Percentiles rank a stretch among this genome's conserved stretches.
Evolutionary conservation across 2,797 vertebrate genomes (phyloP).

Genomic region (Garrulus glandarius): DNA sequence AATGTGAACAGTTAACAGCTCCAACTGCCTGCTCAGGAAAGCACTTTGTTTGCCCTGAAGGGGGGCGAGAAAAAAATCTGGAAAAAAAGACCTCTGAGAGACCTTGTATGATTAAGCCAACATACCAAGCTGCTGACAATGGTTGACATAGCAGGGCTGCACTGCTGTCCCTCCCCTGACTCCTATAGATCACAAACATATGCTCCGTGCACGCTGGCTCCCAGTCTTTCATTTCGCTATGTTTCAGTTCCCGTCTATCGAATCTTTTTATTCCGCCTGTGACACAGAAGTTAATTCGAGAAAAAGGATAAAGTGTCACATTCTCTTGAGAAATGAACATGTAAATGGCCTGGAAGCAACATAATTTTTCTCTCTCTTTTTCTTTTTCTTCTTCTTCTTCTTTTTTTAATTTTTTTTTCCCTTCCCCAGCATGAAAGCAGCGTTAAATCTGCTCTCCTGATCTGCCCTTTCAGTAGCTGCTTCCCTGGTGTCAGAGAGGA

Average conservation of each 20-base stretch:
- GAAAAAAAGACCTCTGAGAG: constrained; percentile 28
- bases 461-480: background rate
- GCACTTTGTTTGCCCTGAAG: background rate
- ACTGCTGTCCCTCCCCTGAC: background rate
- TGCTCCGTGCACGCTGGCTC: background rate
- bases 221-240: background rate
- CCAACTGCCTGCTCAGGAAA: background rate
- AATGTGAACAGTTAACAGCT: background rate
- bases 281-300: constrained; percentile 59
- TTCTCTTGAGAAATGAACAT: constrained; percentile 66
- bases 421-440: background rate
- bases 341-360: constrained; percentile 63
- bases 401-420: rapidly evolving
- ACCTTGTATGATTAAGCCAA: constrained; percentile 32
- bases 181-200: constrained; percentile 43
- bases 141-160: constrained; percentile 45
- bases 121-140: constrained; percentile 39
- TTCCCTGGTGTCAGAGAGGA: background rate
- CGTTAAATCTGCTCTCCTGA: background rate
- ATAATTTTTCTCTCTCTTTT: constrained; percentile 4
- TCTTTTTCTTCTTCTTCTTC: background rate
- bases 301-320: constrained; percentile 64
- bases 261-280: background rate
- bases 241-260: background rate
- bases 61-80: background rate